Percentiles rank a stretch among this genome's conserved stretches.
phyloP scores from a whole-genome alignment of 2,797 vertebrate species.

The Graptemys geographica region DNA sequence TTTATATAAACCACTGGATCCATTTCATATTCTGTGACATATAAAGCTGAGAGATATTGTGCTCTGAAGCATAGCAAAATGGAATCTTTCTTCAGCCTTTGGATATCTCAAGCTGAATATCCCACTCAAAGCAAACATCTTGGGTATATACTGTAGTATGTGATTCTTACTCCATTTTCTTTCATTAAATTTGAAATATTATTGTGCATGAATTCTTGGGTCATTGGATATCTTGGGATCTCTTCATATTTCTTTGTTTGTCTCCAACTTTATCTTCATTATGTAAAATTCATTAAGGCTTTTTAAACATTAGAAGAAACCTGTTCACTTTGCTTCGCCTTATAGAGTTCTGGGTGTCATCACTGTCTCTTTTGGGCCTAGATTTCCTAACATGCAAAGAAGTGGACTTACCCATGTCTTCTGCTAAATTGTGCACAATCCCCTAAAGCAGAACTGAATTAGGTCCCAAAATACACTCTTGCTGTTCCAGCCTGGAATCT shows the following conservation, averaged over 20 bases:
- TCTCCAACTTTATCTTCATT: slow-evolving; percentile 63
- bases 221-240: slow-evolving; percentile 47
- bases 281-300: slow-evolving; percentile 70
- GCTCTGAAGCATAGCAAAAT: background rate
- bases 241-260: slow-evolving; percentile 66
- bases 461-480: background rate
- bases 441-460: background rate
- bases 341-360: background rate
- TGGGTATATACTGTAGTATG: background rate
- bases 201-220: slow-evolving; percentile 59
- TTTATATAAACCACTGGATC: background rate
- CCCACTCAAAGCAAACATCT: background rate
- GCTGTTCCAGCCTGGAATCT: background rate
- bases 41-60: background rate
- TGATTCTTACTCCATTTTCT: slow-evolving; percentile 23
- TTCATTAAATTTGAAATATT: slow-evolving; percentile 55
- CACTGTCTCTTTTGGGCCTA: slow-evolving; percentile 49
- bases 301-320: slow-evolving; percentile 53
- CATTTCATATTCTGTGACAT: background rate
- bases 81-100: background rate
- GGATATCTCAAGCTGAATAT: background rate
- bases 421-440: background rate
- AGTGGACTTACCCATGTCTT: background rate
- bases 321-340: slow-evolving; percentile 46
- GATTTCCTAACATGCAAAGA: slow-evolving; percentile 8